Percentiles rank a stretch among this genome's conserved stretches.
phyloP scores from a whole-genome alignment of 2,797 vertebrate species.

The Bradypodion ventrale region DNA sequence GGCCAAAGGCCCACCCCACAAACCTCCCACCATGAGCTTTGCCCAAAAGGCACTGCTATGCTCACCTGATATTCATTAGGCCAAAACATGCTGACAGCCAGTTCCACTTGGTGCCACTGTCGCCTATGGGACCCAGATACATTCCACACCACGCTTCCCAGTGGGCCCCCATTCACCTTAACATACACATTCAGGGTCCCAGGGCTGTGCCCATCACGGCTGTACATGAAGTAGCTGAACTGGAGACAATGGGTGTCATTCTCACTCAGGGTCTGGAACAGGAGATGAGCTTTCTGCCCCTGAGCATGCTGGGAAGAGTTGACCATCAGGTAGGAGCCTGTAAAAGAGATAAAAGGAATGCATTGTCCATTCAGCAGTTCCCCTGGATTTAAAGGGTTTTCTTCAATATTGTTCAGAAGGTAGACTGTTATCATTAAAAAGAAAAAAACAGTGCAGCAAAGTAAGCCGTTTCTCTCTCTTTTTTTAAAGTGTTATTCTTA shows the following conservation, averaged over 20 bases:
- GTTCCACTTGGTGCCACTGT: constrained; percentile 94
- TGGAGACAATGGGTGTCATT: constrained; percentile 97
- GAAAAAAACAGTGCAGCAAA: too few species aligned
- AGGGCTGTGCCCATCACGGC: constrained; percentile 90
- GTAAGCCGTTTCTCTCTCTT: too few species aligned
- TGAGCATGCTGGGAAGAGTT: constrained; percentile 89
- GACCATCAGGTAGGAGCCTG: constrained; percentile 95
- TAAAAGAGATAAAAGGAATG: neutral
- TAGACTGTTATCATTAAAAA: too few species aligned
- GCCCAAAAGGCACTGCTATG: neutral
- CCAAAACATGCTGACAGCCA: constrained; percentile 97
- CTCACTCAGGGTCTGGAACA: constrained; percentile 90
- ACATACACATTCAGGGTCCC: constrained; percentile 87
- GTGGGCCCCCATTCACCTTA: constrained; percentile 86
- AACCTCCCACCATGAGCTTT: neutral
- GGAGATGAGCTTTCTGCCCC: constrained; percentile 86
- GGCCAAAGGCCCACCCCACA: neutral
- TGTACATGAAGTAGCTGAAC: constrained; percentile 97
- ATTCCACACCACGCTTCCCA: constrained; percentile 91
- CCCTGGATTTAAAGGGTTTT: neutral
- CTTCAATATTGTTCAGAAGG: neutral
- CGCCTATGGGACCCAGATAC: constrained; percentile 85
- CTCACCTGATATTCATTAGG: constrained; percentile 95
- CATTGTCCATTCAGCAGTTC: neutral
- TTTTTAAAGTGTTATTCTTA: too few species aligned